These are phyloP conservation scores for Heliothis subflexa DNA, from an alignment of 1,140 invertebrate genomes.

Conservation along the genomic window DNA sequence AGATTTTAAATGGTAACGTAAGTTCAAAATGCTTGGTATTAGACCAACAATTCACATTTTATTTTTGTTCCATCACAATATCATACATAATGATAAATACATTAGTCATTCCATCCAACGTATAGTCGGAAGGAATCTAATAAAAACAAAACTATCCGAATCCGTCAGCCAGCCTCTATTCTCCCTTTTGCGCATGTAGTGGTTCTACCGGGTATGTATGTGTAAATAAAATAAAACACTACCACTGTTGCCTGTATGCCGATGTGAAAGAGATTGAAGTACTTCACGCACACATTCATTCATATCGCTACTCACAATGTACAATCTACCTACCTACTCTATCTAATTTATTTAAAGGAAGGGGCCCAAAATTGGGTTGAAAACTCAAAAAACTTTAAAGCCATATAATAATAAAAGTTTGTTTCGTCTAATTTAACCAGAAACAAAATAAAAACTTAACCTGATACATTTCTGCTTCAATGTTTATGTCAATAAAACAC, in stretches of 20 bases:
- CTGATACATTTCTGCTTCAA: slow-evolving; percentile 42
- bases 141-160: slow-evolving; percentile 74
- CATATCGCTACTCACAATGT: slow-evolving; percentile 41
- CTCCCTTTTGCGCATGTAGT: slow-evolving; percentile 60
- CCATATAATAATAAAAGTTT: slow-evolving; percentile 17
- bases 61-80: background rate
- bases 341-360: slow-evolving; percentile 71
- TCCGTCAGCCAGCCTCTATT: slow-evolving; percentile 65
- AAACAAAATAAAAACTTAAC: slow-evolving; percentile 28
- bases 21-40: no score
- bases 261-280: slow-evolving; percentile 73
- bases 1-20: no score
- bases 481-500: slow-evolving; percentile 51
- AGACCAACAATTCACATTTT: background rate
- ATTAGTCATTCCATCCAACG: slow-evolving; percentile 43
- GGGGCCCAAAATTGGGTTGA: slow-evolving; percentile 66
- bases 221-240: slow-evolving; percentile 55
- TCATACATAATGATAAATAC: slow-evolving; percentile 41
- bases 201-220: slow-evolving; percentile 57
- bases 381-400: slow-evolving; percentile 53
- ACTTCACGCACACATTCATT: slow-evolving; percentile 73
- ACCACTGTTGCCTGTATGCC: slow-evolving; percentile 50
- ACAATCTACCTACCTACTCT: slow-evolving; percentile 43
- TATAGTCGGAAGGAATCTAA: slow-evolving; percentile 76
- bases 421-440: background rate